phyloP scores from a whole-genome alignment of 2,797 vertebrate species.

The Sebastolobus alascanus region DNA sequence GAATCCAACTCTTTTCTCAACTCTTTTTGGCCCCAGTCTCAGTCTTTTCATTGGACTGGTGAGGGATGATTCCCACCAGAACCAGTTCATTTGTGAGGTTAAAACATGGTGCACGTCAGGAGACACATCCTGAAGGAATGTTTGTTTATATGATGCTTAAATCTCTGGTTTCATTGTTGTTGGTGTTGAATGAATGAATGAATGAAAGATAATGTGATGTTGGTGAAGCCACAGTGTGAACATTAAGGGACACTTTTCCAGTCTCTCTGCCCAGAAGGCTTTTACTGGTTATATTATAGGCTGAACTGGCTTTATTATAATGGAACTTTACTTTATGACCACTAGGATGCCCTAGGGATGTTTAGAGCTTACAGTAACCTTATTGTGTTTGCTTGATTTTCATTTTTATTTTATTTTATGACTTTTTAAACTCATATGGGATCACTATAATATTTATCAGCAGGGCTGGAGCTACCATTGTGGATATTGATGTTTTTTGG shows the following conservation, averaged over 20 bases:
- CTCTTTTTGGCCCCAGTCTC: neutral
- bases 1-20: slow-evolving; percentile 8
- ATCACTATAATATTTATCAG: neutral
- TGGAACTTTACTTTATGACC: neutral
- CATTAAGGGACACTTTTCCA: neutral
- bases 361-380: neutral
- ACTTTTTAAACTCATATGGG: neutral
- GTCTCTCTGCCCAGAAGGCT: neutral
- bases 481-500: neutral
- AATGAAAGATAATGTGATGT: slow-evolving; percentile 2
- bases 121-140: neutral
- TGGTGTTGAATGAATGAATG: neutral
- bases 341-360: neutral
- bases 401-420: neutral
- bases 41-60: slow-evolving; percentile 8
- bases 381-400: neutral
- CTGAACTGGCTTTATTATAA: neutral
- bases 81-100: slow-evolving; percentile 7
- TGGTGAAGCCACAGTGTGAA: neutral
- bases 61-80: neutral
- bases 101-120: neutral
- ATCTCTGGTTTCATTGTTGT: neutral
- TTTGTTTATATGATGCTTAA: neutral
- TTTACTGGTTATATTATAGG: neutral
- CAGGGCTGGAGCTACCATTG: neutral